phyloP scores from a whole-genome alignment of 23 tunicate genomes.

The Aplidium turbinatum region DNA sequence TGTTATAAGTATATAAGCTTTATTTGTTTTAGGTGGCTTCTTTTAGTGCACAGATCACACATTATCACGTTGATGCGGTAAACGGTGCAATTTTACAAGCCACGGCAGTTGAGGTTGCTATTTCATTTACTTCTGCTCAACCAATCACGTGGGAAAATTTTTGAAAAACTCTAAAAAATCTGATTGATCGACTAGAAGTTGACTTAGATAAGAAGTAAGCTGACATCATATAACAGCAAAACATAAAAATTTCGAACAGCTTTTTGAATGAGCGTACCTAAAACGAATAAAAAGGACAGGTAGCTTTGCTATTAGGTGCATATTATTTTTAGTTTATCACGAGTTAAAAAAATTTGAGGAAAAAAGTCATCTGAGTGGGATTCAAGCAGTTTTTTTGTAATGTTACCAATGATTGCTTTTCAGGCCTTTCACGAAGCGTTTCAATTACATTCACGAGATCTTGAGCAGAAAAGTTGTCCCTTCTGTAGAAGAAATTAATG shows the following conservation, averaged over 20 bases:
- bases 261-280: too few relatives aligned
- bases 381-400: neutral
- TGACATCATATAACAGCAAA: too few relatives aligned
- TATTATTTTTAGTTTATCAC: too few relatives aligned
- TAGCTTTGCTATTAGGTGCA: too few relatives aligned
- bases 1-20: too few relatives aligned
- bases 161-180: slow-evolving; percentile 25
- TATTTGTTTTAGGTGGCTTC: slow-evolving; percentile 40
- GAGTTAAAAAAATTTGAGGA: neutral
- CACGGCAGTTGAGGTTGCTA: slow-evolving; percentile 51
- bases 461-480: neutral
- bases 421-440: slow-evolving; percentile 1
- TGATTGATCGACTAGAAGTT: slow-evolving; percentile 24
- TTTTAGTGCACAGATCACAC: slow-evolving; percentile 58
- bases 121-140: slow-evolving; percentile 11
- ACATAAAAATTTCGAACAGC: too few relatives aligned
- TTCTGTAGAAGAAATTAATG: slow-evolving; percentile 1
- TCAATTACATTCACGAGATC: slow-evolving; percentile 1
- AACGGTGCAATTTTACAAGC: slow-evolving; percentile 77
- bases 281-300: too few relatives aligned
- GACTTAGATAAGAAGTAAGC: too few relatives aligned
- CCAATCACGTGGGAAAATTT: slow-evolving; percentile 38
- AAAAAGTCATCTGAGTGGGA: neutral
- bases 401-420: neutral
- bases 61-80: slow-evolving; percentile 48